Conservation (phyloP, 2,113 vertebrate species). For the Meriones unguiculatus region DNA sequence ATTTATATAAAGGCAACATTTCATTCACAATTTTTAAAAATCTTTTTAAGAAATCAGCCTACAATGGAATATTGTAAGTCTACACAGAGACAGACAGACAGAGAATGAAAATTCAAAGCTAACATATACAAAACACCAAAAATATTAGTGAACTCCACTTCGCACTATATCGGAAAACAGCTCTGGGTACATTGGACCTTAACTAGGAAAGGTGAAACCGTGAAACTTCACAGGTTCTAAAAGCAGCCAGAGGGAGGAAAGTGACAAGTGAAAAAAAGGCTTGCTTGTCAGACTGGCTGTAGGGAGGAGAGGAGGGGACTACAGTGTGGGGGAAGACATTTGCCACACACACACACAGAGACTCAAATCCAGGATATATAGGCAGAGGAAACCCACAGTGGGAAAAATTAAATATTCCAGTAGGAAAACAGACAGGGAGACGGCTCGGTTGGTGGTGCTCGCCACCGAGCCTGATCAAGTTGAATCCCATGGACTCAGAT, state of each 20-base stretch:
- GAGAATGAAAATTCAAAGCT: not conserved
- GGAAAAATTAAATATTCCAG: not conserved
- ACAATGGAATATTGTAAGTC: not conserved
- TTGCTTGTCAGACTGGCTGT: not conserved
- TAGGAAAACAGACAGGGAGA: not conserved
- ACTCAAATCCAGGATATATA: not conserved
- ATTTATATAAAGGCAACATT: not conserved
- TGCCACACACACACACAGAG: not conserved
- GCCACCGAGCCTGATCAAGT: not conserved
- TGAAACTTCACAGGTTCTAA: not conserved
- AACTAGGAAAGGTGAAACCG: conserved; percentile 6
- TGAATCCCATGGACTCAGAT: no score
- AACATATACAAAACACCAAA: not conserved
- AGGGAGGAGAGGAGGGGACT: not conserved
- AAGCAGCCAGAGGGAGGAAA: not conserved
- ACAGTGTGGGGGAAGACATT: not conserved
- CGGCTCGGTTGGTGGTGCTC: not conserved
- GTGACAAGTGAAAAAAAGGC: not conserved
- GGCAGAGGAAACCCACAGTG: not conserved
- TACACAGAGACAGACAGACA: not conserved
- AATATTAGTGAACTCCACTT: not conserved
- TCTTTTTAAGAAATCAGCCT: not conserved
- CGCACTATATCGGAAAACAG: not conserved
- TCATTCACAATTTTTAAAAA: not conserved
- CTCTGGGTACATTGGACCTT: not conserved